phyloP scores from a whole-genome alignment of 1,140 invertebrate genomes.

The Eupristina koningsbergeri region DNA sequence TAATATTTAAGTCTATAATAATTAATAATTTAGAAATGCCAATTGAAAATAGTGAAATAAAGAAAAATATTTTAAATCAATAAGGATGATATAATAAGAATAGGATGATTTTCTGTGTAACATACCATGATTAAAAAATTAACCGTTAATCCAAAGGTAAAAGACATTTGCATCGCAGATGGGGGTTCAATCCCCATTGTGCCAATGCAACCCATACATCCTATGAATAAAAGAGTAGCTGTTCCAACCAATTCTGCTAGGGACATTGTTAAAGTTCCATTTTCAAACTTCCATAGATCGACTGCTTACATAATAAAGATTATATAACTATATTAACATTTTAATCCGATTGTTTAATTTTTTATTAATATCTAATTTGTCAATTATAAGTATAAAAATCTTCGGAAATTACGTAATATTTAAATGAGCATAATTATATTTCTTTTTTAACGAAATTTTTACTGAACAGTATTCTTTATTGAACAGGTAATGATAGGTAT shows the following conservation, averaged over 20 bases:
- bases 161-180: conserved; percentile 75
- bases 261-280: conserved; percentile 62
- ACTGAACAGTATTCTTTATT: not conserved
- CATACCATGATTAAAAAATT: conserved; percentile 79
- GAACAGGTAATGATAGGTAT: not conserved
- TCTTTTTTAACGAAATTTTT: too few species aligned
- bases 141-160: conserved; percentile 82
- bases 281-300: conserved; percentile 59
- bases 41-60: too few species aligned
- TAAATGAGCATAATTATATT: not conserved
- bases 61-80: too few species aligned
- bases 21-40: too few species aligned
- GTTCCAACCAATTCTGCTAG: conserved; percentile 83
- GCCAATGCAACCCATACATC: conserved; percentile 80
- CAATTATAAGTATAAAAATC: not conserved
- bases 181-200: conserved; percentile 60
- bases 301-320: conserved; percentile 25
- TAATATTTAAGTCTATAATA: too few species aligned
- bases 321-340: not conserved
- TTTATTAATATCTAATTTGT: not conserved
- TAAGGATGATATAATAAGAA: not conserved
- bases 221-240: conserved; percentile 81
- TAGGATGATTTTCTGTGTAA: not conserved
- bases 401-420: not conserved
- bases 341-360: not conserved